Evolutionary conservation across 2,113 vertebrate species (phyloP).

Genomic region (Tetraodon nigroviridis): DNA sequence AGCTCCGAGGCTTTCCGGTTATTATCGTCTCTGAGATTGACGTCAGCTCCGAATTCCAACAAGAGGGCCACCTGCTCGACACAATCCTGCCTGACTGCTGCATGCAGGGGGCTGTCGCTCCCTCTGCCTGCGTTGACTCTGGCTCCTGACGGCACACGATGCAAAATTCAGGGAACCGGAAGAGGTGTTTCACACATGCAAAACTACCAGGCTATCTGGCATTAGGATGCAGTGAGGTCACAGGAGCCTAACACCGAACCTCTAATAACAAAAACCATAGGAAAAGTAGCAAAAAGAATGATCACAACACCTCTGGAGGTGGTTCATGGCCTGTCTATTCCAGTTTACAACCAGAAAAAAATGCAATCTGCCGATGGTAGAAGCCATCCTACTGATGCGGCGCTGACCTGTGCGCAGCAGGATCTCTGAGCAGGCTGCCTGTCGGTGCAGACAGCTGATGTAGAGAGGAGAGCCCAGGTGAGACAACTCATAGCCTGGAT

Average conservation of each 20-base stretch:
- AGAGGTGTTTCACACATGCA: too few species aligned
- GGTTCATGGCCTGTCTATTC: too few species aligned
- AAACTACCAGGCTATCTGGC: too few species aligned
- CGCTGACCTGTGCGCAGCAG: slow-evolving; percentile 51
- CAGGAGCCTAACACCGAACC: too few species aligned
- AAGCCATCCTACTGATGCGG: neutral
- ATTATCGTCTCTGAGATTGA: slow-evolving; percentile 41
- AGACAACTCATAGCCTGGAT: slow-evolving; percentile 47
- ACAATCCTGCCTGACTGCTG: slow-evolving; percentile 43
- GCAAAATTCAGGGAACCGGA: too few species aligned
- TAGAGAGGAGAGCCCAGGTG: slow-evolving; percentile 61
- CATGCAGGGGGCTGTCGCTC: slow-evolving; percentile 54
- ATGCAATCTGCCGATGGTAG: too few species aligned
- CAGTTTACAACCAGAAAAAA: too few species aligned
- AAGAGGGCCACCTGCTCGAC: slow-evolving; percentile 48
- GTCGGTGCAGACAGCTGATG: slow-evolving; percentile 51
- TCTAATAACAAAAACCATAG: too few species aligned
- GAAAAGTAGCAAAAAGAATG: too few species aligned
- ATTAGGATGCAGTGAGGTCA: too few species aligned
- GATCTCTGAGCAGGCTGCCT: slow-evolving; percentile 40
- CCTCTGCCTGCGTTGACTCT: slow-evolving; percentile 43
- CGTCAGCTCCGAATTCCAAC: slow-evolving; percentile 54
- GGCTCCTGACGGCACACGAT: slow-evolving; percentile 38
- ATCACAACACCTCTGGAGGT: too few species aligned
- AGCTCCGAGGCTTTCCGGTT: slow-evolving; percentile 50